phyloP scores from a whole-genome alignment of 2,797 vertebrate species.

The Hydrocynus forskahlii region DNA sequence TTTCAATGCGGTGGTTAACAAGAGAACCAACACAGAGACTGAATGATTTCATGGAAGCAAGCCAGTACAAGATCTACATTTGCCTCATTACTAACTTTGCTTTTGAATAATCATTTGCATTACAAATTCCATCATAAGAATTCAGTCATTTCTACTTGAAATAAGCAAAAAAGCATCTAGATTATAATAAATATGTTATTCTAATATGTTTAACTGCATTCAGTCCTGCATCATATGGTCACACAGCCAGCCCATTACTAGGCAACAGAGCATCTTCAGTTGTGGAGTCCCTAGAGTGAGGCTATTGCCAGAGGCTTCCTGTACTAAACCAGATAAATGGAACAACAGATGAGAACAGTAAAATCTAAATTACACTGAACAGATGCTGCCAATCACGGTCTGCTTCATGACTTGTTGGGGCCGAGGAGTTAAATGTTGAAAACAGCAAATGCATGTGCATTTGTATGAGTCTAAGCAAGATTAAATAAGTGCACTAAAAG shows the following conservation, averaged over 20 bases:
- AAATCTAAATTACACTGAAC: slow-evolving; percentile 56
- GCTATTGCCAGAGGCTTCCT: slow-evolving; percentile 40
- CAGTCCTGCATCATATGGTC: not conserved
- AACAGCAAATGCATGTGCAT: not conserved
- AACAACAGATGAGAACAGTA: slow-evolving; percentile 48
- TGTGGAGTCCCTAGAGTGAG: slow-evolving; percentile 44
- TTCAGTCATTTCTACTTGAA: too few relatives aligned
- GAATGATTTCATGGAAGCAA: not conserved
- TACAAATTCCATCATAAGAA: too few relatives aligned
- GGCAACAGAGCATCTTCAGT: slow-evolving; percentile 39
- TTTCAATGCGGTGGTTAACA: too few relatives aligned
- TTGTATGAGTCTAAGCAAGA: not conserved
- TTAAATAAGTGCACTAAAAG: not conserved
- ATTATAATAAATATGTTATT: not conserved
- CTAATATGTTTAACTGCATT: slow-evolving; percentile 8
- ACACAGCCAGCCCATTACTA: slow-evolving; percentile 33
- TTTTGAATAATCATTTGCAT: too few relatives aligned
- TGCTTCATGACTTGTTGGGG: slow-evolving; percentile 32
- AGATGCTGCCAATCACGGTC: slow-evolving; percentile 59
- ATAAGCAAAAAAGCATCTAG: too few relatives aligned
- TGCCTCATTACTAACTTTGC: too few relatives aligned
- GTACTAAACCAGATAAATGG: slow-evolving; percentile 58
- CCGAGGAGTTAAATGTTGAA: slow-evolving; percentile 5
- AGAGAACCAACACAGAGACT: too few relatives aligned
- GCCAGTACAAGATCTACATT: not conserved